Base-by-base conservation (phyloP, 2,888 invertebrate species). In the Netelia inedita region DNA sequence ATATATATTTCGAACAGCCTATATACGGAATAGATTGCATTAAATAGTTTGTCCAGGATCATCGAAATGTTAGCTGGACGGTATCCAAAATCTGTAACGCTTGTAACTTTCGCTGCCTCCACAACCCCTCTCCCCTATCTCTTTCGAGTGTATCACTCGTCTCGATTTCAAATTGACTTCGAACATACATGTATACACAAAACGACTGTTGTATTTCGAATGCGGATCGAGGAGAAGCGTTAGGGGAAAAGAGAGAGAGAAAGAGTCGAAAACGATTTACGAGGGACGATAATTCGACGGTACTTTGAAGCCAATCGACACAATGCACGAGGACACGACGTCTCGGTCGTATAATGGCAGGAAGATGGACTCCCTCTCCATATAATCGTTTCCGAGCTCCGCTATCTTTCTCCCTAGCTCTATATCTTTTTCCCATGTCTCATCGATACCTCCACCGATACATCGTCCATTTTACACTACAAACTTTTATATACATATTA, bases 251-350 rank as follows among this genome's bases (percentile, higher is more conserved):
- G 43, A 53, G 16, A 2, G 69, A 61, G 50, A 46, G 41, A 71
- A 76, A 66, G 19, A 57, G 41, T 19, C 50, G 59, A 59, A 35
- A 43, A 69, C 71, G 82, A 86, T 85, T 82, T 78, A 86, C 82
- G 85, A 79, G 80, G 79, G 66, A 85, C 74, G 78, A 86, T 85
- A 78, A 85, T 85, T 83, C 80, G 81, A 59, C 74, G 80, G 79
- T 82, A 82, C 79, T 85, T 85, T 80, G 80, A 84, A 59, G 69
- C 80, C 82, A 76, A 85, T 80, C 80, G 82, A 86, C 81, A 86
- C 82, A 85, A 85, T 79, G 65, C 61, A 61, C 72, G 41, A 73
- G 76, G 71, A 85, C 85, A 85, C 76, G 82, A 80, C 75, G 65
- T 76, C 50, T 78, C 75, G 79, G 72, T 85, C 82, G 65, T 57